A percentile compares a stretch with the other conserved stretches of the same genome.
Conservation (phyloP, 2,888 invertebrate genomes). For the Synanthedon tipuliformis region DNA sequence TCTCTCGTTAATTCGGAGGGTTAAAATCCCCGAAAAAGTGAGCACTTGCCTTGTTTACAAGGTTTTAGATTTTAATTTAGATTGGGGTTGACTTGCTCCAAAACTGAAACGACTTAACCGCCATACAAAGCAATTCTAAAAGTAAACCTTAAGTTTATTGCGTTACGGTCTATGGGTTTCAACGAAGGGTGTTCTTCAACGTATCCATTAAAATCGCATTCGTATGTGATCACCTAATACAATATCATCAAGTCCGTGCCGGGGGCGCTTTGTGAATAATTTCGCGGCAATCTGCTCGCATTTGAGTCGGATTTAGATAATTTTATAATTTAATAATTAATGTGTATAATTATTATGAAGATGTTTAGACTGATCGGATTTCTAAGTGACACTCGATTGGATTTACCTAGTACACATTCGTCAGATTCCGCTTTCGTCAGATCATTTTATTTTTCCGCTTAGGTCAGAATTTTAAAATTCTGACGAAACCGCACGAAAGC, state of each 20-base stretch:
- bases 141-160: conserved; percentile 24
- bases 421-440: too few relatives aligned
- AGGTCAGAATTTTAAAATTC: too few relatives aligned
- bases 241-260: conserved; percentile 66
- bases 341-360: background rate
- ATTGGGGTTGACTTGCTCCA: conserved; percentile 51
- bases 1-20: conserved; percentile 68
- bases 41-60: conserved; percentile 73
- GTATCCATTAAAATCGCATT: conserved; percentile 70
- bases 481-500: too few relatives aligned
- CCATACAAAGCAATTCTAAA: conserved; percentile 20
- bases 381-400: too few relatives aligned
- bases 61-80: conserved; percentile 73
- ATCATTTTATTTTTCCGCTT: too few relatives aligned
- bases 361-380: too few relatives aligned
- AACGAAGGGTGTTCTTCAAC: conserved; percentile 24
- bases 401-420: too few relatives aligned
- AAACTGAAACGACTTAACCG: conserved; percentile 40
- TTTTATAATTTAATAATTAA: conserved; percentile 22
- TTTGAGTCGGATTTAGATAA: conserved; percentile 56
- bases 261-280: conserved; percentile 67
- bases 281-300: conserved; percentile 66
- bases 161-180: conserved; percentile 23
- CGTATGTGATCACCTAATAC: conserved; percentile 72
- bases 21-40: conserved; percentile 72